A percentile compares a stretch with the other conserved stretches of the same genome.
These are phyloP conservation scores for Paracanthobrama guichenoti DNA, from an alignment of 2,113 vertebrate species.

Conservation along the genomic window DNA sequence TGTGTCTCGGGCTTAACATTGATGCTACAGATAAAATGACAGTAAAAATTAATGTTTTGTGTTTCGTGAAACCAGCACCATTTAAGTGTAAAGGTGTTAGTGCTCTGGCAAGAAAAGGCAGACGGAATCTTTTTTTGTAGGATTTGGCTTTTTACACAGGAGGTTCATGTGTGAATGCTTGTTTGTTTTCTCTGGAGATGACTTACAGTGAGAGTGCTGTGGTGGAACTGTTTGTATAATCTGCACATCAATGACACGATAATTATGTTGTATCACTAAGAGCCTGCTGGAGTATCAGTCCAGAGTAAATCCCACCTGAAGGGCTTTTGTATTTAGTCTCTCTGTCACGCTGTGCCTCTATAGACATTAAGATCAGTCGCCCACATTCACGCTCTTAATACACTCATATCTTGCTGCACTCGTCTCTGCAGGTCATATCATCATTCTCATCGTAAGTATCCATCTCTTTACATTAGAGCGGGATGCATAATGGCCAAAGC, in stretches of 20 bases:
- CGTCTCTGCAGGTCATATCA: neutral
- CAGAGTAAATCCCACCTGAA: constrained; percentile 28
- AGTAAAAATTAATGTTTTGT: neutral
- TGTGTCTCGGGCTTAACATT: neutral
- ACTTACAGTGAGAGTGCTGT: neutral
- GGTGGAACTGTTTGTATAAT: constrained; percentile 20
- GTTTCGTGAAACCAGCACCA: neutral
- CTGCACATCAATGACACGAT: constrained; percentile 17
- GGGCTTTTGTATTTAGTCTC: constrained; percentile 4
- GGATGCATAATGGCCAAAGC: neutral
- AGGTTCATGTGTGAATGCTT: neutral
- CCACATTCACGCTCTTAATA: constrained; percentile 24
- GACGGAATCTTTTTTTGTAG: neutral
- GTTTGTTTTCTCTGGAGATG: constrained; percentile 25
- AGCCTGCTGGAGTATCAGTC: constrained; percentile 18
- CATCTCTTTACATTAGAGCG: constrained; percentile 28
- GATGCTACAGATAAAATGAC: neutral
- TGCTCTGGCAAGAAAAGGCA: neutral
- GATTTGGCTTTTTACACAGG: neutral
- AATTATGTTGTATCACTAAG: constrained; percentile 22
- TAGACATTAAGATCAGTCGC: constrained; percentile 19
- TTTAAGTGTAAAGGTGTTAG: neutral
- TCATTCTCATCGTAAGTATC: constrained; percentile 8
- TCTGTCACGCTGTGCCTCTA: neutral
- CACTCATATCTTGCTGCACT: constrained; percentile 15